Evolutionary conservation across 1,140 invertebrate species (phyloP).

Genomic region (Bombus vancouverensis): DNA sequence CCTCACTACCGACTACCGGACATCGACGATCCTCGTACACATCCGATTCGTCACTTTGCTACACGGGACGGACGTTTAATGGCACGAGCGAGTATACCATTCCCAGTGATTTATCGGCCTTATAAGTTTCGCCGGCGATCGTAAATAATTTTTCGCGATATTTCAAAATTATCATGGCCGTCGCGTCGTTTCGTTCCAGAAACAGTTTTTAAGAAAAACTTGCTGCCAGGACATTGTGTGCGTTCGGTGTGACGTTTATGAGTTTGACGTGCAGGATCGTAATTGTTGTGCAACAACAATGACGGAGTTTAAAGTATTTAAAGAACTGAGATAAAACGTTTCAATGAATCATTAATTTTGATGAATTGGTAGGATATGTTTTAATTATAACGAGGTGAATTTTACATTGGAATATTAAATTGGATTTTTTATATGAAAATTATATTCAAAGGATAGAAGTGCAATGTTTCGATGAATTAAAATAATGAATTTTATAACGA

Average conservation of each 20-base stretch:
- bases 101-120: conserved; percentile 37
- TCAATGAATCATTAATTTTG: neutral
- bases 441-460: too few relatives aligned
- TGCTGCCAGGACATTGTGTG: neutral
- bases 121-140: conserved; percentile 16
- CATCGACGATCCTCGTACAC: conserved; percentile 21
- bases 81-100: conserved; percentile 18
- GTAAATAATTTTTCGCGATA: conserved; percentile 47
- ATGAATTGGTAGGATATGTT: too few relatives aligned
- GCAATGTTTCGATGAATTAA: too few relatives aligned
- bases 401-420: too few relatives aligned
- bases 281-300: neutral
- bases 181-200: neutral
- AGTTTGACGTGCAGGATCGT: neutral
- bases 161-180: conserved; percentile 11
- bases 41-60: conserved; percentile 43
- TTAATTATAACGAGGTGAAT: too few relatives aligned
- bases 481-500: too few relatives aligned
- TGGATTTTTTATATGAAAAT: too few relatives aligned
- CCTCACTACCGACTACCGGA: conserved; percentile 55
- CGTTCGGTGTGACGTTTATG: neutral
- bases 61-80: conserved; percentile 39
- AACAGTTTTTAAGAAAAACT: neutral
- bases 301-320: neutral
- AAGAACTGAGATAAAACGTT: neutral